A percentile compares a stretch with the other conserved stretches of the same genome.
Conservation (phyloP, 2,113 vertebrate species). For the Nyctibius bracteatus region DNA sequence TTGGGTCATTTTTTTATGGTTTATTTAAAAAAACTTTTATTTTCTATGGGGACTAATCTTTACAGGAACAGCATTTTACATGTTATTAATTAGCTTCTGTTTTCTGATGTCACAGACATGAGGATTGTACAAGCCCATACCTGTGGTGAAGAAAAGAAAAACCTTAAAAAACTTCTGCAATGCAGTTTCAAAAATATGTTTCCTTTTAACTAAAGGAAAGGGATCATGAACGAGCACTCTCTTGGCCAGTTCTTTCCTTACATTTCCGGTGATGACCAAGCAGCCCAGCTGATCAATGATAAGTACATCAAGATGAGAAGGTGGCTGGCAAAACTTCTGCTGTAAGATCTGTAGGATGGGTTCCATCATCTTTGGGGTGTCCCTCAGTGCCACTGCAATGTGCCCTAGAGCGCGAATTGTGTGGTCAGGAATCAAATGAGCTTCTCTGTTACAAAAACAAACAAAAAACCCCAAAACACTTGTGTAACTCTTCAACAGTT, state of each 20-base stretch:
- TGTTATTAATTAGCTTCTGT: neutral
- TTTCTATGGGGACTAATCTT: neutral
- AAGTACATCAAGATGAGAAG: constrained; percentile 90
- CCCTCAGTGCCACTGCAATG: constrained; percentile 92
- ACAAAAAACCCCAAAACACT: neutral
- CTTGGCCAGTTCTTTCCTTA: constrained; percentile 62
- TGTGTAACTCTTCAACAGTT: neutral
- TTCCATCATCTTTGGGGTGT: constrained; percentile 94
- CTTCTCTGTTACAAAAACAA: constrained; percentile 78
- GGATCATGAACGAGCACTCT: neutral
- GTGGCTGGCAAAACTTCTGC: constrained; percentile 96
- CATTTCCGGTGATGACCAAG: constrained; percentile 95
- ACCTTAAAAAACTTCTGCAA: neutral
- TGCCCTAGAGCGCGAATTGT: constrained; percentile 93
- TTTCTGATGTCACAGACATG: neutral
- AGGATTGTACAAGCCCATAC: neutral
- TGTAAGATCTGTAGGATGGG: constrained; percentile 96
- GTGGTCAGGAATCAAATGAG: constrained; percentile 94
- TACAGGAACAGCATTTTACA: neutral
- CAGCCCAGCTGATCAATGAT: constrained; percentile 96
- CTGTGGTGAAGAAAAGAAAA: neutral
- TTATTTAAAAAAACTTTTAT: neutral
- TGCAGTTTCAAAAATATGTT: neutral
- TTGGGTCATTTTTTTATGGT: neutral
- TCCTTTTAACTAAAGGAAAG: neutral